Conservation (phyloP, 2,113 vertebrate genomes). For the Bujurquina vittata region DNA sequence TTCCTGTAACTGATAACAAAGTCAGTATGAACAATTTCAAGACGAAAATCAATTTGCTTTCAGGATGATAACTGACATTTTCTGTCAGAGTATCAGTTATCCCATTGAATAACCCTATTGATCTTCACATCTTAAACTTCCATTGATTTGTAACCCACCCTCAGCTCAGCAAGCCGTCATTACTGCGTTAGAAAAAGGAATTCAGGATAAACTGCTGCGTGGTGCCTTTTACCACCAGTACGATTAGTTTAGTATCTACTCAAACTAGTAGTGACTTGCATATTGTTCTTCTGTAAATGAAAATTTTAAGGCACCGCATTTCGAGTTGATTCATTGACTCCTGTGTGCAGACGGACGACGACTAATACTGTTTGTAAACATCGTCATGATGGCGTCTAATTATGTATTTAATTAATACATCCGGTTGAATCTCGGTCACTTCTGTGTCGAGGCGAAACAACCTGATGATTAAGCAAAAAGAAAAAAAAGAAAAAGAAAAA, state of each 20-base stretch:
- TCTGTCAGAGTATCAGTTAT: neutral
- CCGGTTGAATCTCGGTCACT: neutral
- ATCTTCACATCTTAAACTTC: neutral
- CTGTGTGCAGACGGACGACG: neutral
- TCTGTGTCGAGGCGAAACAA: neutral
- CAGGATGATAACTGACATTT: neutral
- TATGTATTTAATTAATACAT: neutral
- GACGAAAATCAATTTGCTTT: constrained; percentile 8
- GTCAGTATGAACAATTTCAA: neutral
- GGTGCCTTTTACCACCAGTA: neutral
- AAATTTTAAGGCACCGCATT: neutral
- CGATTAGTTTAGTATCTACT: neutral
- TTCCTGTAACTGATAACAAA: neutral
- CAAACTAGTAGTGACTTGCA: neutral
- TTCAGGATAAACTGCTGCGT: neutral
- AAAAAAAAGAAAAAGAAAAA: neutral
- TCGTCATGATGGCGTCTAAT: neutral
- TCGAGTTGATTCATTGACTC: neutral
- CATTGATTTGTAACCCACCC: constrained; percentile 19
- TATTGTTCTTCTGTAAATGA: neutral
- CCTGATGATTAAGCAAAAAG: neutral
- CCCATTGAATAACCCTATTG: neutral
- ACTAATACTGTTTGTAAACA: constrained; percentile 1
- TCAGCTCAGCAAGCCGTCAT: neutral
- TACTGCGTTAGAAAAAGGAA: neutral